These are phyloP conservation scores for Agrotis ipsilon DNA, from an alignment of 2,888 invertebrate genomes.

Conservation along the genomic window DNA sequence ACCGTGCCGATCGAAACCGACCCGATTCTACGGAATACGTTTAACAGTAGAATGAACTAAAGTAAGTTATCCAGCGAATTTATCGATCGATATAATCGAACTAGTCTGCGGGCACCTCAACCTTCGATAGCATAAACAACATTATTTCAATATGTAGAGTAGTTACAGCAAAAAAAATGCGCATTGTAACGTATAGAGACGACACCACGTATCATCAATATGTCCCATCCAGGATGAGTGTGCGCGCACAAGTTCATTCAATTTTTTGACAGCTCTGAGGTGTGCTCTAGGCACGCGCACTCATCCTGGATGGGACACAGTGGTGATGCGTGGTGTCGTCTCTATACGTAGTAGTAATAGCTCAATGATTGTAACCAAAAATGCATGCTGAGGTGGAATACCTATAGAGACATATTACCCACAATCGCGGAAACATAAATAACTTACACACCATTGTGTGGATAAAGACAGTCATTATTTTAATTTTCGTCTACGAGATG, in stretches of 20 bases:
- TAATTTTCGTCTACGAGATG: conserved; percentile 45
- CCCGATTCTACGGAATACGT: too few species aligned
- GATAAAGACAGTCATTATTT: conserved; percentile 58
- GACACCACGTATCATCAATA: too few species aligned
- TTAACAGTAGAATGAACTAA: conserved; percentile 1
- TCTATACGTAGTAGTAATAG: too few species aligned
- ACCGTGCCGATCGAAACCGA: too few species aligned
- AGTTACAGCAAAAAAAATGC: background rate
- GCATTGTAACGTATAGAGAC: too few species aligned
- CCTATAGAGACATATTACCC: conserved; percentile 44
- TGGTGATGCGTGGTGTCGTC: too few species aligned
- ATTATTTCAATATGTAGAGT: background rate
- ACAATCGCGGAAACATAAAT: conserved; percentile 48
- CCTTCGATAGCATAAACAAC: conserved; percentile 15
- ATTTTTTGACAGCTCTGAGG: too few species aligned
- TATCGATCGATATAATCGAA: conserved; percentile 41
- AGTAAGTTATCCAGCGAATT: background rate
- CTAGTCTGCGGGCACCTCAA: conserved; percentile 45
- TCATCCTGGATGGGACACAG: too few species aligned
- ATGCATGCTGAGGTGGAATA: background rate
- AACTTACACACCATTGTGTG: conserved; percentile 55
- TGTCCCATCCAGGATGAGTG: too few species aligned
- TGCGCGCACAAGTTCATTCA: too few species aligned
- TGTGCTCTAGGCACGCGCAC: too few species aligned
- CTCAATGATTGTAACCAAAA: too few species aligned